Conservation (phyloP, 2,888 invertebrate genomes). For the Orthosia cruda region DNA sequence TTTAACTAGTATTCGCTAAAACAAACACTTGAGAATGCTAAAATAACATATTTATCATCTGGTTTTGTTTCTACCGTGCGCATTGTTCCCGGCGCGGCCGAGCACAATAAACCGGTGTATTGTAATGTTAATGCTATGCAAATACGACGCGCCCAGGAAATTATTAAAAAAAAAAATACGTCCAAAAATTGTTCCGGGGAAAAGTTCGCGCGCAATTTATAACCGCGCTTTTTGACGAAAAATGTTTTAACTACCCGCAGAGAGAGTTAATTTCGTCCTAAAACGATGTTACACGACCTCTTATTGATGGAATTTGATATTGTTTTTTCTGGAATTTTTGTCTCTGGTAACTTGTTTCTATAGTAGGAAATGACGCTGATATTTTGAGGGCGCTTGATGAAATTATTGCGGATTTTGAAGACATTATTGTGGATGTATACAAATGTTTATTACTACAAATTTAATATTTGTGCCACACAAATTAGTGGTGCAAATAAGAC, state of each 20-base stretch:
- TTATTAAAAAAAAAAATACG: slow-evolving; percentile 72
- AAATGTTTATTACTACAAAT: neutral
- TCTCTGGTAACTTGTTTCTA: slow-evolving; percentile 40
- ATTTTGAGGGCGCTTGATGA: slow-evolving; percentile 45
- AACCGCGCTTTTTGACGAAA: slow-evolving; percentile 52
- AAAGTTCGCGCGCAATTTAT: slow-evolving; percentile 57
- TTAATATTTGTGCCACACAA: neutral
- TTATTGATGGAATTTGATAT: slow-evolving; percentile 67
- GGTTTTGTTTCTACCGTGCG: slow-evolving; percentile 63
- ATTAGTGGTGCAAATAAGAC: neutral
- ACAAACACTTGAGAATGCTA: slow-evolving; percentile 60
- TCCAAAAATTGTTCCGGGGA: slow-evolving; percentile 50
- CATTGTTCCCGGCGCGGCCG: slow-evolving; percentile 60
- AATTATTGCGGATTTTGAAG: slow-evolving; percentile 33
- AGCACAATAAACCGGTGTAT: slow-evolving; percentile 70
- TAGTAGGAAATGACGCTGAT: slow-evolving; percentile 34
- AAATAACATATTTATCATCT: slow-evolving; percentile 70
- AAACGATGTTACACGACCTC: slow-evolving; percentile 59
- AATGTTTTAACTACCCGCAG: slow-evolving; percentile 54
- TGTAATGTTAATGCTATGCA: slow-evolving; percentile 82
- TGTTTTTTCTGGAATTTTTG: slow-evolving; percentile 54
- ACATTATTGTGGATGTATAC: slow-evolving; percentile 6
- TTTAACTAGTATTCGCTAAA: slow-evolving; percentile 57
- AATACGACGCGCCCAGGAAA: slow-evolving; percentile 71
- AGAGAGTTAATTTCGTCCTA: slow-evolving; percentile 63